These are phyloP conservation scores for Siderastrea radians DNA, from an alignment of 92 coral and sea anemone genomes.

Conservation along the genomic window DNA sequence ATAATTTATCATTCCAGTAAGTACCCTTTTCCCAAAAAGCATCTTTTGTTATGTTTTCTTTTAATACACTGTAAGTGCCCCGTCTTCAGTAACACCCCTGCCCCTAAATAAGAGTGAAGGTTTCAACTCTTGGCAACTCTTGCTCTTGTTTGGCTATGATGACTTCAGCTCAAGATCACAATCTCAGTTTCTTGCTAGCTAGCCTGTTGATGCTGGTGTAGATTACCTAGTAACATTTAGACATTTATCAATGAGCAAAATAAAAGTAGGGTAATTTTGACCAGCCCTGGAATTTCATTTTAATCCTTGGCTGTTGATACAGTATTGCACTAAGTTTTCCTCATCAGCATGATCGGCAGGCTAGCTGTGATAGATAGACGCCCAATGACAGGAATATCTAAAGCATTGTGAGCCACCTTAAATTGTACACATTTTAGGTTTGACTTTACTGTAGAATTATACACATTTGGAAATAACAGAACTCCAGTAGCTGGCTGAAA, in stretches of 20 bases:
- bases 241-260: no score
- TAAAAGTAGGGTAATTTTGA: background rate
- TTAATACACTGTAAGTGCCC: conserved; percentile 27
- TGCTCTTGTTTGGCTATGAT: conserved; percentile 33
- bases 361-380: no score
- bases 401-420: no score
- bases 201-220: no score
- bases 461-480: no score
- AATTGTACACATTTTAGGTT: no score
- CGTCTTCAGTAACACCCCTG: background rate
- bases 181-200: background rate
- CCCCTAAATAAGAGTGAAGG: background rate
- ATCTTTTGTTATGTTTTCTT: background rate
- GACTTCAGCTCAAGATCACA: background rate
- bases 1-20: background rate
- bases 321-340: no score
- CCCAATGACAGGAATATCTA: no score
- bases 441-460: no score
- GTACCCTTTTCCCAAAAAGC: background rate
- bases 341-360: no score
- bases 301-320: background rate
- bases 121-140: conserved; percentile 31
- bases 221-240: no score
- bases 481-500: no score
- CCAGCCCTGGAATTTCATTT: background rate